Base-by-base conservation (phyloP, 2,888 invertebrate species). In the Hanleya hanleyi region DNA sequence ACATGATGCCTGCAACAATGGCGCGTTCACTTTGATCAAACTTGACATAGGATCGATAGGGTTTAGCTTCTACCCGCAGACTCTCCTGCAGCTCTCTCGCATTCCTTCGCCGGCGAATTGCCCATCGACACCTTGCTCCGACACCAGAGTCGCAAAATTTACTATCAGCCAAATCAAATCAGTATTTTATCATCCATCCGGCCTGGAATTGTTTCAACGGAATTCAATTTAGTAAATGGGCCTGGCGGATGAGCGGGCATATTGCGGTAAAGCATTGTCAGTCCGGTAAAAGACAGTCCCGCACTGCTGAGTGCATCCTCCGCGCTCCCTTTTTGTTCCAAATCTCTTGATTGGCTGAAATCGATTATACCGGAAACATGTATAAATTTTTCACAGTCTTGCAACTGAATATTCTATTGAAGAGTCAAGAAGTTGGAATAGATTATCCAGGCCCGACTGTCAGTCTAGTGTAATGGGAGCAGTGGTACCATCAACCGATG, bases 171-270 rank as follows among this genome's bases (percentile, higher is more conserved):
- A 57, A 57, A 57, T 57, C 57, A 57, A 57, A 57, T 57, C 57
- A 57, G 29, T 29, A 57, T 57, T 57, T 57, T 57, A 57, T 57
- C 57, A 57, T 57, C 57, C 57, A 57, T 57, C 57, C 57, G 57
- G 57, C 32, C 57, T 26, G 29, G 57, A 57, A 57, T 57, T 57
- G 57, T 57, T 57, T 57, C 57, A 57, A 32, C 57, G 57, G 57
- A 57, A 57, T 57, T 57, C 57, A 57, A 57, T 57, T 57, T 57
- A 26, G 57, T 57, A 57, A 57, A 57, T 57, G 57, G 57, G 57
- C 2, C 22, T 26, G 15, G 57, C 12, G 29, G 57, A 18, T 57
- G 57, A 26, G 22, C n/a, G 15, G 57, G 22, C 57, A 4, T 18
- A 18, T 57, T 26, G 57, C 4, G 57, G 57, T 57, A 26, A n/a